A percentile compares a stretch with the other conserved stretches of the same genome.
These are phyloP conservation scores for Esox niger DNA, from an alignment of 2,113 vertebrate species.

Conservation along the genomic window DNA sequence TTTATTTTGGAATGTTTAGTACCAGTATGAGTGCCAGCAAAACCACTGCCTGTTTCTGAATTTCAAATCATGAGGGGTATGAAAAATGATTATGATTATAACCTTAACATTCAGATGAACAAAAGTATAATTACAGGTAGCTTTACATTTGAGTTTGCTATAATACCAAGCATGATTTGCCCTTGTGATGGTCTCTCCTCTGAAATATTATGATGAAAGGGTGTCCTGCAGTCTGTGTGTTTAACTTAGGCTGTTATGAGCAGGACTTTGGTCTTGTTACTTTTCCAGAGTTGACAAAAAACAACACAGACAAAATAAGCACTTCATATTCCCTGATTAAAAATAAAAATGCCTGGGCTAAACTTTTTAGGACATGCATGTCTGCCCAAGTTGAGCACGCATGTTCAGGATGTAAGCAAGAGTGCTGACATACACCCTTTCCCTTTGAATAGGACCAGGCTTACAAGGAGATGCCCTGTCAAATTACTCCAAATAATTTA, in stretches of 20 bases:
- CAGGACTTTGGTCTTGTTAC: constrained; percentile 57
- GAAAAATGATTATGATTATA: constrained; percentile 72
- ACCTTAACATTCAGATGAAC: constrained; percentile 77
- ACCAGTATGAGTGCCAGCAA: constrained; percentile 74
- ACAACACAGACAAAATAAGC: constrained; percentile 68
- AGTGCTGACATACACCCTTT: constrained; percentile 62
- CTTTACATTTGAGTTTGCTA: constrained; percentile 71
- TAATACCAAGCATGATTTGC: constrained; percentile 66
- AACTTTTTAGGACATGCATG: constrained; percentile 70
- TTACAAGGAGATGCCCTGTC: constrained; percentile 62
- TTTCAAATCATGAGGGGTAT: constrained; percentile 70
- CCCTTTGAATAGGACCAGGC: constrained; percentile 68
- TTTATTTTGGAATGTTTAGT: constrained; percentile 80
- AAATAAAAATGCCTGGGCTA: constrained; percentile 61
- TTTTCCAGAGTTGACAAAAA: constrained; percentile 60
- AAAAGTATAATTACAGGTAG: constrained; percentile 72
- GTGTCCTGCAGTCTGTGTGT: constrained; percentile 54
- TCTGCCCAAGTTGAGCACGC: constrained; percentile 62
- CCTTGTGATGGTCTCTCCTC: constrained; percentile 58
- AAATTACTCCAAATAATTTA: constrained; percentile 63
- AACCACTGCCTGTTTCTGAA: constrained; percentile 67
- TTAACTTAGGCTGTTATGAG: constrained; percentile 60
- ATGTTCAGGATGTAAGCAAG: constrained; percentile 36
- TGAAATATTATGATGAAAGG: constrained; percentile 57
- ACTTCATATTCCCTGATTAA: constrained; percentile 72